These are phyloP conservation scores for Tetragonula carbonaria DNA, from an alignment of 2,888 invertebrate species.

Conservation along the genomic window DNA sequence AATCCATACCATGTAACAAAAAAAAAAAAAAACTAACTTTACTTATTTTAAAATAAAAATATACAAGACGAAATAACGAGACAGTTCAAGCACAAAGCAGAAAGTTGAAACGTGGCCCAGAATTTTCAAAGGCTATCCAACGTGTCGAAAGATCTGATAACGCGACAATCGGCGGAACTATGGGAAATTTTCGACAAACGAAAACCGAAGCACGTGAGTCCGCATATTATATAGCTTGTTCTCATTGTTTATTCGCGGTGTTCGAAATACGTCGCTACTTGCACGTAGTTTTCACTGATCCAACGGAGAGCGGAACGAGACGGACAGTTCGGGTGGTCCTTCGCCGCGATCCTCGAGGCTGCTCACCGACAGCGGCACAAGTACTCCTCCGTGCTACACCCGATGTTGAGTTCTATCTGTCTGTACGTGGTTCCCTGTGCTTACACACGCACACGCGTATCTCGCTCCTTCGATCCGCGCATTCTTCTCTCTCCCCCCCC, in stretches of 20 bases:
- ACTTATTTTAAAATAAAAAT: no score
- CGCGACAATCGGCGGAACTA: no score
- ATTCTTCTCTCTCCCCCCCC: conserved; percentile 3
- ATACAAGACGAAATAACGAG: no score
- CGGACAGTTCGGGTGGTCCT: conserved; percentile 71
- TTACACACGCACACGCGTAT: conserved; percentile 26
- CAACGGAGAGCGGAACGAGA: conserved; percentile 43
- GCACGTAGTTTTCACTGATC: conserved; percentile 31
- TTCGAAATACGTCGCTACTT: background rate
- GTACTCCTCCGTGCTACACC: conserved; percentile 45
- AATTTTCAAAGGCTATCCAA: no score
- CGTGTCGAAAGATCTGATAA: no score
- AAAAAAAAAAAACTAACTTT: no score
- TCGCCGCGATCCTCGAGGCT: conserved; percentile 45
- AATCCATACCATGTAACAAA: no score
- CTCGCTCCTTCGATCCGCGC: conserved; percentile 28
- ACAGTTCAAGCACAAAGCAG: no score
- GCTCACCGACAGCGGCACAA: conserved; percentile 59
- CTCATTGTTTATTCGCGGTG: background rate
- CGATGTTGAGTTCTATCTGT: conserved; percentile 43
- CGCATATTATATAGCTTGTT: background rate
- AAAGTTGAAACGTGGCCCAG: no score
- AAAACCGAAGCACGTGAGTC: no score
- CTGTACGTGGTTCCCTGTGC: conserved; percentile 30
- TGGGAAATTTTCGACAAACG: no score